Base-by-base conservation (phyloP, 2,888 invertebrate genomes). In the Troides oblongomaculatus region DNA sequence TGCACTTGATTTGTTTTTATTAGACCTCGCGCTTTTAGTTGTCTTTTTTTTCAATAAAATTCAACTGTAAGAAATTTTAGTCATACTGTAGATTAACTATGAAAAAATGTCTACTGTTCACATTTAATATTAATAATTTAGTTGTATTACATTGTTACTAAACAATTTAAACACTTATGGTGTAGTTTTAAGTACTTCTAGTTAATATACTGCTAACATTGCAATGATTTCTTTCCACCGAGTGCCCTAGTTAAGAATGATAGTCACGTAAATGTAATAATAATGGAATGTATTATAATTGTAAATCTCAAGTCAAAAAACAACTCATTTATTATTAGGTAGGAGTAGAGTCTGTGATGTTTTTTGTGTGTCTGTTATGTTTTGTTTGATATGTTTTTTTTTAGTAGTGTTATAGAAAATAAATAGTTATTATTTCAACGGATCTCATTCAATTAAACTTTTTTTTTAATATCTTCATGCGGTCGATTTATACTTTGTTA, bases 271-370 rank as follows among this genome's bases (percentile, higher is more conserved):
- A 82, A 77, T 82, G 82, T 84, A 74, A 78, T 79, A 74, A 79
- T 77, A 72, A 74, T 71, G 77, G 75, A 80, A 81, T 77, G 77
- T 83, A 81, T 78, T 14, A 81, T 77, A 76, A 76, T 71, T 73
- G 70, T 77, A 86, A 86, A 88, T 88, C 87, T 89, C 88, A 83
- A 80, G 79, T 79, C 76, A 78, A 79, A 10, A 76, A 78, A 83
- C 81, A 81, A 82, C 82, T 87, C 84, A 87, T 84, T 83, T 81
- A 78, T 73, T 74, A 78, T 82, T 86, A 86, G 80, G 77, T 82
- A 78, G 81, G 84, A 71, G 84, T 90, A 90, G 89, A 79, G 85
- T 89, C 90, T 91, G 91, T 91, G 90, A 91, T 90, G 86, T 86
- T 87, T 80, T 81, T 80, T 84, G 76, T 81, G 78, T 85, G 87